phyloP scores from a whole-genome alignment of 1,140 invertebrate genomes.

The Periplaneta americana region DNA sequence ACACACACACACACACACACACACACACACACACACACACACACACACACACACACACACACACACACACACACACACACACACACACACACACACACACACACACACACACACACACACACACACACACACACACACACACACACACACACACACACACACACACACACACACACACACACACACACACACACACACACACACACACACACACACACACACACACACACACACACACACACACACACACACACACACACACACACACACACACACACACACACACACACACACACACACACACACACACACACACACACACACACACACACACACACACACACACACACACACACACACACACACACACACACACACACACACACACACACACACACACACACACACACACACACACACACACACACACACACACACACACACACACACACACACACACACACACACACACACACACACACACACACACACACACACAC shows the following conservation, averaged over 20 bases:
- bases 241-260: slow-evolving; percentile 11
- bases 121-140: slow-evolving; percentile 21
- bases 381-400: slow-evolving; percentile 11
- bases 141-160: slow-evolving; percentile 21
- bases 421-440: no score
- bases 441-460: no score
- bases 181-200: slow-evolving; percentile 21
- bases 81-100: slow-evolving; percentile 20
- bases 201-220: slow-evolving; percentile 17
- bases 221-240: slow-evolving; percentile 11
- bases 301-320: slow-evolving; percentile 11
- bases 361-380: slow-evolving; percentile 11
- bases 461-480: background rate
- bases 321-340: slow-evolving; percentile 11
- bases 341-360: slow-evolving; percentile 11
- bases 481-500: background rate
- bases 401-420: slow-evolving; percentile 11
- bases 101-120: slow-evolving; percentile 21
- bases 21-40: slow-evolving; percentile 19
- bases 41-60: slow-evolving; percentile 30
- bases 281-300: slow-evolving; percentile 11
- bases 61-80: slow-evolving; percentile 20
- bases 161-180: slow-evolving; percentile 21
- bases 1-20: slow-evolving; percentile 19
- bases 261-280: slow-evolving; percentile 11